Evolutionary conservation across 2,797 vertebrate genomes (phyloP).

Genomic region (Alca torda): DNA sequence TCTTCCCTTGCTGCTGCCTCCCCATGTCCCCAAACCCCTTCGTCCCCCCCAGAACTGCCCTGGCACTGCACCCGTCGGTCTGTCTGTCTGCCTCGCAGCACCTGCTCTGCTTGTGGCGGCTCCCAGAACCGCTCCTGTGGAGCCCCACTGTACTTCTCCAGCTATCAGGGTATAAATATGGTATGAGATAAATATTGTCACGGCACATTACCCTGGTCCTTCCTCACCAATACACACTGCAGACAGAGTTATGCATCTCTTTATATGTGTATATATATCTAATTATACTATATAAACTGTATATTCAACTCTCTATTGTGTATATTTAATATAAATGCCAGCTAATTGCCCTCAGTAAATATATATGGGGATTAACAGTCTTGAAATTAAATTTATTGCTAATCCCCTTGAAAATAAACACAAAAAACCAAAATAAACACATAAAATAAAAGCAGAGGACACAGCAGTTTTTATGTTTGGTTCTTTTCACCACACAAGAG

Average conservation of each 20-base stretch:
- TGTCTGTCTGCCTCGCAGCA: not conserved
- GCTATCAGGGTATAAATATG: conserved; percentile 25
- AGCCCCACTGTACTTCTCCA: not conserved
- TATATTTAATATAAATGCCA: conserved; percentile 3
- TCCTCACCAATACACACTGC: conserved; percentile 38
- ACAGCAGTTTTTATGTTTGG: not conserved
- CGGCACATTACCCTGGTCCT: conserved; percentile 55
- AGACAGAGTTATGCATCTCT: conserved; percentile 63
- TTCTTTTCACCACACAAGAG: fast-evolving
- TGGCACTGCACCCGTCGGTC: not conserved
- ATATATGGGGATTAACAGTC: conserved; percentile 25
- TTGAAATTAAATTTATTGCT: conserved; percentile 38
- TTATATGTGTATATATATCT: conserved; percentile 51
- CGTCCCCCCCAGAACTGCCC: fast-evolving
- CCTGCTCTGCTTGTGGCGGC: not conserved
- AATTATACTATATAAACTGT: conserved; percentile 53
- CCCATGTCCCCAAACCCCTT: not conserved
- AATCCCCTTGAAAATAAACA: conserved; percentile 44
- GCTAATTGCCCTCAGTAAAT: conserved; percentile 61
- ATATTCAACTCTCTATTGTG: conserved; percentile 34
- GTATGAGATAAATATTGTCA: conserved; percentile 61
- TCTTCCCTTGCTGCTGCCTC: not conserved
- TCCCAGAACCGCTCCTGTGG: not conserved
- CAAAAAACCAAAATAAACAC: conserved; percentile 8
- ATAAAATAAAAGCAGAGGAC: conserved; percentile 11